phyloP scores from a whole-genome alignment of 1,140 invertebrate genomes.

The Linepithema humile region DNA sequence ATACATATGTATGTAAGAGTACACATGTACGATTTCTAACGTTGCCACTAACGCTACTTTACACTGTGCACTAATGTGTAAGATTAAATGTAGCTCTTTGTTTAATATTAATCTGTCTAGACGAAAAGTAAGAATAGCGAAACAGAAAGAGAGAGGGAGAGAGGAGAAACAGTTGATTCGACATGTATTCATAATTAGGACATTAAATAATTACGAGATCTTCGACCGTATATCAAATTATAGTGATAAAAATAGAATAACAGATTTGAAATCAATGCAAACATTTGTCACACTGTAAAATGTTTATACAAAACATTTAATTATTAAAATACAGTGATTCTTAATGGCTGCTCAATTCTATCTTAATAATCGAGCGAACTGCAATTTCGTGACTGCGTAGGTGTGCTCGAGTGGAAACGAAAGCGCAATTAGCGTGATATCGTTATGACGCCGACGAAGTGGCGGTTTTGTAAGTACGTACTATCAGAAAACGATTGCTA shows the following conservation, averaged over 20 bases:
- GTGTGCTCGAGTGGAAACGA: conserved; percentile 38
- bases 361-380: conserved; percentile 14
- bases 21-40: background rate
- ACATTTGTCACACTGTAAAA: background rate
- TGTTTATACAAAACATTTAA: background rate
- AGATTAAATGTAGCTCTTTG: background rate
- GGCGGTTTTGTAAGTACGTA: conserved; percentile 49
- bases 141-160: no score
- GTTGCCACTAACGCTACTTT: background rate
- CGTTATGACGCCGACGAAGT: conserved; percentile 49
- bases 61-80: background rate
- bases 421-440: conserved; percentile 53
- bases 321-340: background rate
- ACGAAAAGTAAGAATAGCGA: background rate
- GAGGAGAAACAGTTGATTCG: background rate
- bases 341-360: background rate
- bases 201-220: background rate
- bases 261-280: background rate
- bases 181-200: background rate
- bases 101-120: background rate
- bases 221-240: background rate
- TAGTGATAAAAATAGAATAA: background rate
- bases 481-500: conserved; percentile 45
- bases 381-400: conserved; percentile 30
- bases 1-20: no score